Percentiles rank a stretch among this genome's conserved stretches.
Conservation (phyloP, 2,888 invertebrate species). For the Drosophila demipolita region DNA sequence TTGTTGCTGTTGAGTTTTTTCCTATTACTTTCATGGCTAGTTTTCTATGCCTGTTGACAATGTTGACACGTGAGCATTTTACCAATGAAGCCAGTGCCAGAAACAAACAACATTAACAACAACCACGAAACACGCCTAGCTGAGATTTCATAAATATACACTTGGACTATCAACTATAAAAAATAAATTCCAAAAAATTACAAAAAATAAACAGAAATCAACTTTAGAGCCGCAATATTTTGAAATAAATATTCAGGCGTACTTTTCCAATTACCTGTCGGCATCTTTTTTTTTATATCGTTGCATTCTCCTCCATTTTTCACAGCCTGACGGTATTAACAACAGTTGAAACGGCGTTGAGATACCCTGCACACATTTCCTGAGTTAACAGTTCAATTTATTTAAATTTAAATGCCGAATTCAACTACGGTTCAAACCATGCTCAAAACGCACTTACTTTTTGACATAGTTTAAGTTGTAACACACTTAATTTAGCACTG, state of each 20-base stretch:
- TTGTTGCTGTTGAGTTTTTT: conserved; percentile 16
- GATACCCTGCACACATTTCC: conserved; percentile 29
- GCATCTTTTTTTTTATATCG: conserved; percentile 35
- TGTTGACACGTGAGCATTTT: conserved; percentile 69
- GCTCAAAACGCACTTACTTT: not conserved
- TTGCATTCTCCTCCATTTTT: conserved; percentile 40
- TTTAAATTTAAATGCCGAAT: not conserved
- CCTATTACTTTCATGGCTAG: conserved; percentile 7
- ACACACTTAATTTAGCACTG: not conserved
- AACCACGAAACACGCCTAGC: conserved; percentile 47
- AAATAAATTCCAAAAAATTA: conserved; percentile 54
- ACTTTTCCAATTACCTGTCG: conserved; percentile 48
- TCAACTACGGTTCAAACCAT: not conserved
- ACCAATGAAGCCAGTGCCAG: conserved; percentile 51
- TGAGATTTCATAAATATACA: conserved; percentile 66
- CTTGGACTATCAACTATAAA: conserved; percentile 48
- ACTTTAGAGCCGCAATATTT: conserved; percentile 44
- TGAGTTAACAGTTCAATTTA: not conserved
- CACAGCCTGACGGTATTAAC: conserved; percentile 1
- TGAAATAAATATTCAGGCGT: conserved; percentile 57
- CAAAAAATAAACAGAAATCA: conserved; percentile 24
- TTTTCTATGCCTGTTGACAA: conserved; percentile 51
- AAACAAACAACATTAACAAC: conserved; percentile 28
- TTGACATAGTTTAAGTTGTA: not conserved
- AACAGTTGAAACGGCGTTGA: not conserved